phyloP scores from a whole-genome alignment of 2,888 invertebrate genomes.

The Drosophila phalerata region DNA sequence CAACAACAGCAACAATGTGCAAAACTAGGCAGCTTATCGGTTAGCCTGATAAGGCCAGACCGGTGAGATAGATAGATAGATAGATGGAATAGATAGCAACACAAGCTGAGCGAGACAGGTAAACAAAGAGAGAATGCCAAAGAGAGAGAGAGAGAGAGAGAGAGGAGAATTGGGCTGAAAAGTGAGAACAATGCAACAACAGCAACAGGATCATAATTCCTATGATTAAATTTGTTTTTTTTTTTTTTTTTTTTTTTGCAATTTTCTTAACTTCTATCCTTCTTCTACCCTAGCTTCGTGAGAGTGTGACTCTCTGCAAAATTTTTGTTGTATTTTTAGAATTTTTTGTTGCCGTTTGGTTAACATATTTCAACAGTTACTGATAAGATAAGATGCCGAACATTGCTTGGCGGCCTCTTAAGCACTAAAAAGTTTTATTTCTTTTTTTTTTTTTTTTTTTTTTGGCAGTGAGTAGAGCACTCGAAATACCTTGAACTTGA shows the following conservation, averaged over 20 bases:
- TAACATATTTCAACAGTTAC: constrained; percentile 34
- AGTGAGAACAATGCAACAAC: neutral
- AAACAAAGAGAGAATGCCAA: neutral
- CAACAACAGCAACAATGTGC: constrained; percentile 37
- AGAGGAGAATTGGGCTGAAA: neutral
- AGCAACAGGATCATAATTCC: constrained; percentile 18
- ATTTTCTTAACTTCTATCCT: neutral
- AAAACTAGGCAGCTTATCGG: constrained; percentile 56
- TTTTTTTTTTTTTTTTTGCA: too few species aligned
- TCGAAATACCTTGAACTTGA: constrained; percentile 51
- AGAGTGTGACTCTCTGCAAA: neutral
- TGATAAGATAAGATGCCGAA: constrained; percentile 50
- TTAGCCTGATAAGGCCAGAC: constrained; percentile 44
- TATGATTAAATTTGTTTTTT: neutral
- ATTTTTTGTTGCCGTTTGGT: constrained; percentile 28
- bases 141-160: neutral
- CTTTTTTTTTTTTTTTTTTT: constrained; percentile 8
- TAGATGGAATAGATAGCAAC: constrained; percentile 46
- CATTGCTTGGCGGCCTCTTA: constrained; percentile 25
- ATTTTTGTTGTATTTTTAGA: constrained; percentile 42
- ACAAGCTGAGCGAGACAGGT: neutral
- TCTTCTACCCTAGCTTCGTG: neutral
- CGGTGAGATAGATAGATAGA: constrained; percentile 49
- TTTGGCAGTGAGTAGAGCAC: constrained; percentile 25
- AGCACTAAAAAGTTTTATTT: constrained; percentile 30